Evolutionary conservation across 2,888 invertebrate species (phyloP).

Genomic region (Temnothorax rugatulus): DNA sequence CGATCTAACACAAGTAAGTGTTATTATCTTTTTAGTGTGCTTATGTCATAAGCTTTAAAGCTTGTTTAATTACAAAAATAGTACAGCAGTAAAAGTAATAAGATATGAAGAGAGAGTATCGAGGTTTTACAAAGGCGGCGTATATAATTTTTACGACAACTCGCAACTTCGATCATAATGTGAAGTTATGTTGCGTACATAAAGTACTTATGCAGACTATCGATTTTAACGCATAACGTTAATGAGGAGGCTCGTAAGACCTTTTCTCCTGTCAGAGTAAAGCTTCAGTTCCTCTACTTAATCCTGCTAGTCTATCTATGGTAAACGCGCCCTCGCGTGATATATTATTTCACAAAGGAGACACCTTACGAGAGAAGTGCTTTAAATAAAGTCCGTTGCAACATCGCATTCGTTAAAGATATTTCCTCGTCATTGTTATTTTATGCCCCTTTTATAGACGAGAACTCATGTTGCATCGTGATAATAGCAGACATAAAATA

Average conservation of each 20-base stretch:
- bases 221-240: conserved; percentile 35
- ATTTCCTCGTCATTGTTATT: conserved; percentile 28
- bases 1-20: background rate
- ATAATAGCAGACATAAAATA: conserved; percentile 7
- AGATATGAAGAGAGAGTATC: background rate
- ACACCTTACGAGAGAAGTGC: conserved; percentile 11
- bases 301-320: conserved; percentile 24
- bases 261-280: conserved; percentile 20
- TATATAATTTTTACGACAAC: conserved; percentile 16
- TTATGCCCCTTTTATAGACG: background rate
- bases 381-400: conserved; percentile 42
- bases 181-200: conserved; percentile 9
- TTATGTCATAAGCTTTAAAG: background rate
- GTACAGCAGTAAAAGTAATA: background rate
- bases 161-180: background rate
- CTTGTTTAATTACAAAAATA: background rate
- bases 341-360: conserved; percentile 23
- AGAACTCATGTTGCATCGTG: background rate
- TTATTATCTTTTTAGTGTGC: background rate
- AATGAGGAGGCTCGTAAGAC: conserved; percentile 18
- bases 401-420: conserved; percentile 27
- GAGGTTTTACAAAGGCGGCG: background rate
- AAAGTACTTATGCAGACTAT: conserved; percentile 2
- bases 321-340: conserved; percentile 39
- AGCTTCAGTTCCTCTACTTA: conserved; percentile 42